A percentile compares a stretch with the other conserved stretches of the same genome.
phyloP scores from a whole-genome alignment of 2,888 invertebrate genomes.

The Saturnia pavonia region DNA sequence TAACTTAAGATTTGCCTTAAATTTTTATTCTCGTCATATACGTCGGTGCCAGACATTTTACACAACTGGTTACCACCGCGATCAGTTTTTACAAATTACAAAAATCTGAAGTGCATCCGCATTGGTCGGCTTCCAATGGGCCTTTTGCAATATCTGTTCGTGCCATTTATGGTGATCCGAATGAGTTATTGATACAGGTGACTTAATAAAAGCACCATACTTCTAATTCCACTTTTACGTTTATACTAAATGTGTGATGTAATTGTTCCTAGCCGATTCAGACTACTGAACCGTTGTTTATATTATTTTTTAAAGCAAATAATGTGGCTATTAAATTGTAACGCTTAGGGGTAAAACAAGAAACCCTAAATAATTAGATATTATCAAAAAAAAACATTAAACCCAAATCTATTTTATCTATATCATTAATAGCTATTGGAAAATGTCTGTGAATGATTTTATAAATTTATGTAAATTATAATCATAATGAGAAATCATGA shows the following conservation, averaged over 20 bases:
- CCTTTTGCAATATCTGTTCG: constrained; percentile 39
- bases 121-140: constrained; percentile 52
- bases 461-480: no score
- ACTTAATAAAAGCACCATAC: constrained; percentile 23
- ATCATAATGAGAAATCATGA: no score
- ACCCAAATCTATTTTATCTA: no score
- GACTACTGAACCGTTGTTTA: no score
- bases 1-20: neutral
- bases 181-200: constrained; percentile 48
- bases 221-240: constrained; percentile 17
- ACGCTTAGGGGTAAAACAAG: no score
- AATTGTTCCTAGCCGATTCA: neutral
- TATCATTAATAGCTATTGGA: no score
- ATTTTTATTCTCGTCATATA: constrained; percentile 13
- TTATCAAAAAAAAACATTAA: no score
- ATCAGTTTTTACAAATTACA: constrained; percentile 44
- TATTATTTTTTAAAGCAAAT: no score
- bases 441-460: no score
- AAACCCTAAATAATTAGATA: no score
- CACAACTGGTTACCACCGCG: constrained; percentile 37
- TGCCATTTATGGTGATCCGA: constrained; percentile 61
- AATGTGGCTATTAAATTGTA: no score
- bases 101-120: constrained; percentile 60
- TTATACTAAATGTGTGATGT: constrained; percentile 2
- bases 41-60: constrained; percentile 29